phyloP scores from a whole-genome alignment of 2,113 vertebrate genomes.

The Paralichthys olivaceus region DNA sequence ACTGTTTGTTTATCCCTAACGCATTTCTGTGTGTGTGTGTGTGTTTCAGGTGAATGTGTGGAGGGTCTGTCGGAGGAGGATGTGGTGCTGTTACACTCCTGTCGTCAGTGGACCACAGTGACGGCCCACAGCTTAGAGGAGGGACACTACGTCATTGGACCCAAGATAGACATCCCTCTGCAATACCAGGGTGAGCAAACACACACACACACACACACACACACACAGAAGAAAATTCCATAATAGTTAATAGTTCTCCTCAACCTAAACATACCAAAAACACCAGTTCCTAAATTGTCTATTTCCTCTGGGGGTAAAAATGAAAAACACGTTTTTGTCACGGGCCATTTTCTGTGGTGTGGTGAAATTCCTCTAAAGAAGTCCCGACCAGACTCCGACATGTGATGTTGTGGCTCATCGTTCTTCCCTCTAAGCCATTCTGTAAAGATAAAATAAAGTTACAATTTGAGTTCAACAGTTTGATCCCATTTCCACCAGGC shows the following conservation, averaged over 20 bases:
- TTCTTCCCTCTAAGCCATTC: too few relatives aligned
- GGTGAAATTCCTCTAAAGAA: too few relatives aligned
- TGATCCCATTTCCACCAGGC: too few relatives aligned
- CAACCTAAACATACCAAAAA: slow-evolving; percentile 5
- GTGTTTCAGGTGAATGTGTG: slow-evolving; percentile 87
- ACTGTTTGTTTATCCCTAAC: not conserved
- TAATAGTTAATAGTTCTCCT: not conserved
- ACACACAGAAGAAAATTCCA: not conserved
- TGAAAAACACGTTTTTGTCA: slow-evolving; percentile 3
- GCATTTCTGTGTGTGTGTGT: slow-evolving; percentile 38
- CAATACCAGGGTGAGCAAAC: slow-evolving; percentile 91
- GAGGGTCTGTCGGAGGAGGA: slow-evolving; percentile 93
- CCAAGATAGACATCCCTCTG: slow-evolving; percentile 97
- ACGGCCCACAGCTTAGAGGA: slow-evolving; percentile 96
- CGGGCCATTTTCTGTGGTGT: slow-evolving; percentile 3
- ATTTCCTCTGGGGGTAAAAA: not conserved
- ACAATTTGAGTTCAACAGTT: too few relatives aligned
- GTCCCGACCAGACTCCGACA: too few relatives aligned
- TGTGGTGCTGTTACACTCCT: slow-evolving; percentile 93
- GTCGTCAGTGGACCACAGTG: slow-evolving; percentile 97
- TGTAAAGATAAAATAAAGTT: too few relatives aligned
- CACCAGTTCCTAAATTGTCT: slow-evolving; percentile 1
- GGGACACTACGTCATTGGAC: slow-evolving; percentile 96
- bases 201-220: slow-evolving; percentile 24
- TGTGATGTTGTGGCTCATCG: too few relatives aligned